These are phyloP conservation scores for Apodemus speciosus DNA, from an alignment of 2,113 vertebrate species.

Conservation along the genomic window DNA sequence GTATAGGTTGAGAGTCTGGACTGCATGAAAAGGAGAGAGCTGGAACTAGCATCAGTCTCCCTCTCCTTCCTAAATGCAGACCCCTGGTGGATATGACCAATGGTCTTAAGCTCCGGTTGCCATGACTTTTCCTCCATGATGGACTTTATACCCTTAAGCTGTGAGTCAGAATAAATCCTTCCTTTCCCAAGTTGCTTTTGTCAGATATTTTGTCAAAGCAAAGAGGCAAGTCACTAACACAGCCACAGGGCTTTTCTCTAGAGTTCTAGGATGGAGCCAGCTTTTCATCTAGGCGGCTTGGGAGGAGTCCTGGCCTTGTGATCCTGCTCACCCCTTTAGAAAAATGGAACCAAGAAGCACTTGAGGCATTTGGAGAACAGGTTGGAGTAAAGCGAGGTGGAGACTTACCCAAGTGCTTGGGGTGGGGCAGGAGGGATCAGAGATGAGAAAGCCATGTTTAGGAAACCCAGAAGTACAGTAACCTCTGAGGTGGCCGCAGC, in stretches of 20 bases:
- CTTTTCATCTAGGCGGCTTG: background rate
- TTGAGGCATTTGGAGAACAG: background rate
- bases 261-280: background rate
- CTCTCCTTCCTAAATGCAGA: background rate
- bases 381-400: background rate
- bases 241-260: background rate
- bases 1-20: background rate
- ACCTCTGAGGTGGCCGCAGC: background rate
- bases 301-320: background rate
- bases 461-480: background rate
- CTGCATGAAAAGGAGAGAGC: background rate
- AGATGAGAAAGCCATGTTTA: background rate
- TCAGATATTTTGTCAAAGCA: background rate
- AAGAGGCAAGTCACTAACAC: background rate
- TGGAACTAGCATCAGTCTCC: too few relatives aligned
- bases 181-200: background rate
- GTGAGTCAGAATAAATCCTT: background rate
- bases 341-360: background rate
- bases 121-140: background rate
- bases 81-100: background rate
- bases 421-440: background rate
- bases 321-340: background rate
- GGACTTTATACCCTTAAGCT: background rate
- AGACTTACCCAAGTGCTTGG: background rate
- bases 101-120: background rate